phyloP scores from a whole-genome alignment of 2,797 vertebrate species.

The Mus spretus region DNA sequence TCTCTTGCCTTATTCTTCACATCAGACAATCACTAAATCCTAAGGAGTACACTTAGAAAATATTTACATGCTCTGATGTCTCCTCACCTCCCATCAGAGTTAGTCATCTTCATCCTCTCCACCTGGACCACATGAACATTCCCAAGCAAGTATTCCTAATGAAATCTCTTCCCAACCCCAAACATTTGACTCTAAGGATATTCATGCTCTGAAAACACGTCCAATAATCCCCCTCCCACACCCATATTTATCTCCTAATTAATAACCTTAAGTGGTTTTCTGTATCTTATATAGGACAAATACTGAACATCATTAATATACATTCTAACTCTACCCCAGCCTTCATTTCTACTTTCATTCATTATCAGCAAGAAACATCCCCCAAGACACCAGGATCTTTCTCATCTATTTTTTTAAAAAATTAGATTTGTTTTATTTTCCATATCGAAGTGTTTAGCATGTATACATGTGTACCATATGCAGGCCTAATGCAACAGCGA shows the following conservation, averaged over 20 bases:
- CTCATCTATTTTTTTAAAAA: background rate
- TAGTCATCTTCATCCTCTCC: background rate
- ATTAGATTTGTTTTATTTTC: background rate
- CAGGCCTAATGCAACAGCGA: background rate
- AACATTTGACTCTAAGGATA: background rate
- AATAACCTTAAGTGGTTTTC: constrained; percentile 10
- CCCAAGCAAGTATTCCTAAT: background rate
- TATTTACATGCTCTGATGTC: background rate
- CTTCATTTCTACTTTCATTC: background rate
- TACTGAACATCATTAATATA: background rate
- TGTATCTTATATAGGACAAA: background rate
- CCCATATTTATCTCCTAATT: background rate
- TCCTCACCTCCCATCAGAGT: background rate
- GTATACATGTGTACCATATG: background rate
- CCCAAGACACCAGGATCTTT: background rate
- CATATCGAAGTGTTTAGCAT: background rate
- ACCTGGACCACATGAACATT: background rate
- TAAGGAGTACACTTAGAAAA: background rate
- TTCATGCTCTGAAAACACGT: constrained; percentile 7
- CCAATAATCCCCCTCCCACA: no score
- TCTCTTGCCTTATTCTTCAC: background rate
- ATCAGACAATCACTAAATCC: background rate
- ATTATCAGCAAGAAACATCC: background rate
- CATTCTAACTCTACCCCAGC: background rate
- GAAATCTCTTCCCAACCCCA: background rate